Percentiles rank a stretch among this genome's conserved stretches.
These are phyloP conservation scores for Euclidia mi DNA, from an alignment of 2,888 invertebrate genomes.

Conservation along the genomic window DNA sequence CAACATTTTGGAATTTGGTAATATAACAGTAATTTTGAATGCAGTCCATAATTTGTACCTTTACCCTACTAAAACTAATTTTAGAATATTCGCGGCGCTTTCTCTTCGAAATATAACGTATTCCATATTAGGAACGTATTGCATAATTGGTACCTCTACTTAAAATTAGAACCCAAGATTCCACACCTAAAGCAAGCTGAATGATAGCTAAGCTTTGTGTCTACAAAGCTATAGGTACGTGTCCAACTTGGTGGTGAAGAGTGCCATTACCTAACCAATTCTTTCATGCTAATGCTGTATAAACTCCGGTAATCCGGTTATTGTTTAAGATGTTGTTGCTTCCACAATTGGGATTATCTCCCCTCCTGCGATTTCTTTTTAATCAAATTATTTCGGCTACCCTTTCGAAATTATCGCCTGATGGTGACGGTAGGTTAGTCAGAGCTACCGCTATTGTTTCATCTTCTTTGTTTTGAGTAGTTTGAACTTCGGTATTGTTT, in stretches of 20 bases:
- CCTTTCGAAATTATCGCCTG: conserved; percentile 52
- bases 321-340: conserved; percentile 79
- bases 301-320: conserved; percentile 70
- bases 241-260: background rate
- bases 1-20: too few relatives aligned
- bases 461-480: conserved; percentile 16
- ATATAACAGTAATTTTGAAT: too few relatives aligned
- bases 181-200: too few relatives aligned
- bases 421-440: conserved; percentile 15
- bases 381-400: conserved; percentile 64
- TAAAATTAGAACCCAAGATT: too few relatives aligned
- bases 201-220: too few relatives aligned
- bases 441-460: conserved; percentile 27
- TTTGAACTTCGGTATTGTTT: background rate
- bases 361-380: conserved; percentile 64
- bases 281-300: conserved; percentile 67
- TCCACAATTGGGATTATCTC: conserved; percentile 74
- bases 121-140: too few relatives aligned
- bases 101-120: too few relatives aligned
- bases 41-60: too few relatives aligned
- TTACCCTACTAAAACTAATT: too few relatives aligned
- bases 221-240: background rate
- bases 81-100: too few relatives aligned
- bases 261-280: conserved; percentile 13
- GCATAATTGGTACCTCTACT: too few relatives aligned